Evolutionary conservation across 1,140 invertebrate species (phyloP).

Genomic region (Achroia grisella): DNA sequence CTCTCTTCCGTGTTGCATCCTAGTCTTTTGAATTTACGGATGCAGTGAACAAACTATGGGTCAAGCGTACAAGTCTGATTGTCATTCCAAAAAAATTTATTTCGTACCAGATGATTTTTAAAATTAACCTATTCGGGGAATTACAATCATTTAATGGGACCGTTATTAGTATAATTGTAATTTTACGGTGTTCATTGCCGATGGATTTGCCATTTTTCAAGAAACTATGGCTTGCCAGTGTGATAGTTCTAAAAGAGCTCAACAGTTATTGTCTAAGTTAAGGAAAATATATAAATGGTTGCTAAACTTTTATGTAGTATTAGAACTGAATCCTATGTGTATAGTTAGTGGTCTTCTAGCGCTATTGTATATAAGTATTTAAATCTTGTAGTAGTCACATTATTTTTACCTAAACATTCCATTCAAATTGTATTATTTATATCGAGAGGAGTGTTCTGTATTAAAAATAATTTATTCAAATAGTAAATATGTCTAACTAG

Average conservation of each 20-base stretch:
- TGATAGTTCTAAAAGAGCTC: constrained; percentile 54
- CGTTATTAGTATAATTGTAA: background rate
- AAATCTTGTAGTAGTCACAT: constrained; percentile 22
- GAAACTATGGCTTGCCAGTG: constrained; percentile 41
- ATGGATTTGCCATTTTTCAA: constrained; percentile 41
- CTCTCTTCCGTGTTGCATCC: background rate
- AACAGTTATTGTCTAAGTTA: constrained; percentile 39
- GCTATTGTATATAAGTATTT: constrained; percentile 22
- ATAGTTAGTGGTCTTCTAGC: constrained; percentile 19
- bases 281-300: constrained; percentile 27
- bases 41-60: constrained; percentile 2
- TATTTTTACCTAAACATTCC: constrained; percentile 36
- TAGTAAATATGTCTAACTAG: background rate
- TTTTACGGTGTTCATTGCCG: constrained; percentile 17
- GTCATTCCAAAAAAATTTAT: constrained; percentile 34
- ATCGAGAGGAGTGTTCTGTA: background rate
- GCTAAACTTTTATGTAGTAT: constrained; percentile 35
- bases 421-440: constrained; percentile 19
- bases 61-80: constrained; percentile 39
- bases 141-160: background rate
- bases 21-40: background rate
- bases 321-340: constrained; percentile 24
- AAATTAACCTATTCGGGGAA: no score
- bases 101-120: constrained; percentile 2
- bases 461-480: constrained; percentile 1